Conservation (phyloP, 2,113 vertebrate species). For the Anolis carolinensis region DNA sequence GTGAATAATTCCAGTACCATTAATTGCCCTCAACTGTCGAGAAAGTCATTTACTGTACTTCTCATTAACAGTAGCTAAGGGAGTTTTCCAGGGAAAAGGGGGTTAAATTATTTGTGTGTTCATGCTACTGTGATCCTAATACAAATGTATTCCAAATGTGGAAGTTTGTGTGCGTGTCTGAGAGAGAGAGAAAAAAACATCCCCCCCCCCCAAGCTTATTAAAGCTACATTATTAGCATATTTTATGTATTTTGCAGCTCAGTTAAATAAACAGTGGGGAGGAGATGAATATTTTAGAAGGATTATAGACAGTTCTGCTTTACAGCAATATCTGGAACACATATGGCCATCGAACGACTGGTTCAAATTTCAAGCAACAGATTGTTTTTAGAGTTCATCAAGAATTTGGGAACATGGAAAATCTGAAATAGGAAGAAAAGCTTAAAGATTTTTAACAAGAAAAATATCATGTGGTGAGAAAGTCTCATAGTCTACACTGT, state of each 20-base stretch:
- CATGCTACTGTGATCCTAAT: constrained; percentile 64
- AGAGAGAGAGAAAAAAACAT: background rate
- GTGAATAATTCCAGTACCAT: constrained; percentile 66
- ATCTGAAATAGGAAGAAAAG: background rate
- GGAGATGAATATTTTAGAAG: constrained; percentile 61
- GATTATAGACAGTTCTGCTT: constrained; percentile 61
- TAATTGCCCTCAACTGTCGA: constrained; percentile 63
- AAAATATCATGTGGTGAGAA: background rate
- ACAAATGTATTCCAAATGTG: constrained; percentile 60
- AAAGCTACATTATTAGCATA: constrained; percentile 68
- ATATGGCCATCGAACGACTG: constrained; percentile 43
- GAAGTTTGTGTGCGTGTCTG: background rate
- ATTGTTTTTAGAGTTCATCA: constrained; percentile 29
- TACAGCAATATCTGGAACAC: constrained; percentile 65
- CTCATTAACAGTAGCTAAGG: constrained; percentile 38
- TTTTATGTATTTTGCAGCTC: constrained; percentile 69
- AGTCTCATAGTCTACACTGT: background rate
- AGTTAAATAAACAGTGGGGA: constrained; percentile 68
- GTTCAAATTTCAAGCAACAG: constrained; percentile 58
- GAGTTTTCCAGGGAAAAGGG: constrained; percentile 53
- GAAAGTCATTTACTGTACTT: constrained; percentile 46
- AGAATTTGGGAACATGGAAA: constrained; percentile 8
- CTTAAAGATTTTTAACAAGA: background rate
- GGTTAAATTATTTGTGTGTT: constrained; percentile 70
- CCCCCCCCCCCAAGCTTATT: constrained; percentile 51